A percentile compares a stretch with the other conserved stretches of the same genome.
These are phyloP conservation scores for Lethrus apterus DNA, from an alignment of 1,140 invertebrate genomes.

Conservation along the genomic window DNA sequence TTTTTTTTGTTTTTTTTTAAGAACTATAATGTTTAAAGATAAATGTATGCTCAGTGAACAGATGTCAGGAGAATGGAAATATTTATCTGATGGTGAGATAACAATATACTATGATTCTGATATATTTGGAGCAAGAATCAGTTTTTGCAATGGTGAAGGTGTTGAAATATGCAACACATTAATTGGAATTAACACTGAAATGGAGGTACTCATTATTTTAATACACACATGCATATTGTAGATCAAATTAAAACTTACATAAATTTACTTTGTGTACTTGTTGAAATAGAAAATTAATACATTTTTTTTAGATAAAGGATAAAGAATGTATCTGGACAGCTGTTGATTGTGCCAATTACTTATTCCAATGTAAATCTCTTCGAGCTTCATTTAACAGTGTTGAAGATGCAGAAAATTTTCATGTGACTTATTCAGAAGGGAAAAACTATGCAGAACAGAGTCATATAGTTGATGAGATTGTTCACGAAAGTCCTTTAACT, in stretches of 20 bases:
- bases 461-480: constrained; percentile 18
- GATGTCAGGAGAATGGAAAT: constrained; percentile 24
- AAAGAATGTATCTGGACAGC: constrained; percentile 34
- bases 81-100: constrained; percentile 26
- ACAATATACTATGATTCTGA: constrained; percentile 35
- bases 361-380: constrained; percentile 23
- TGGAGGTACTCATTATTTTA: constrained; percentile 25
- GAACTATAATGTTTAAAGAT: constrained; percentile 22
- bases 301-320: constrained; percentile 25
- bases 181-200: constrained; percentile 32
- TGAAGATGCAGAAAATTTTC: constrained; percentile 29
- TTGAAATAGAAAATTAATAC: not conserved
- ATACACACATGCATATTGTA: constrained; percentile 8
- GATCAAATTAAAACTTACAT: constrained; percentile 2
- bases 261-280: not conserved
- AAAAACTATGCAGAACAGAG: constrained; percentile 30
- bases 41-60: constrained; percentile 31
- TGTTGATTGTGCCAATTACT: constrained; percentile 28
- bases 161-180: constrained; percentile 29
- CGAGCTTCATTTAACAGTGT: constrained; percentile 30
- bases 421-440: constrained; percentile 32
- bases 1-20: constrained; percentile 16
- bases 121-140: constrained; percentile 30
- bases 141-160: constrained; percentile 24
- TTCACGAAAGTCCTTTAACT: not conserved